Conservation (phyloP, 2,113 vertebrate genomes). For the Myiagra hebetior region DNA sequence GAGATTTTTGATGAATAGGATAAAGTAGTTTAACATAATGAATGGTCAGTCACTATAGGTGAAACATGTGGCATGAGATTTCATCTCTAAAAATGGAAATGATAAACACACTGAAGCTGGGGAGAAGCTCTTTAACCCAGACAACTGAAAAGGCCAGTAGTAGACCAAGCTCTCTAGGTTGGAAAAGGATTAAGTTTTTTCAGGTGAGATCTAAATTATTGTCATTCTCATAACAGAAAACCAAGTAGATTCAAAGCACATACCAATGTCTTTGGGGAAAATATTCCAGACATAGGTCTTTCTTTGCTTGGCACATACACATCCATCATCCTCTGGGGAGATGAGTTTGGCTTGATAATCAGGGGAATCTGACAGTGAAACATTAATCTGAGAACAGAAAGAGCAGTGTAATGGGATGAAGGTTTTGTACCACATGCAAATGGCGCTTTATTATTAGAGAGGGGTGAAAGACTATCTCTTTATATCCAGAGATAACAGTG, state of each 20-base stretch:
- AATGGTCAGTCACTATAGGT: not conserved
- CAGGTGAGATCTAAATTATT: not conserved
- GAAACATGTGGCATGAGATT: not conserved
- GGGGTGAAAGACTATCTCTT: not conserved
- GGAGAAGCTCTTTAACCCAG: not conserved
- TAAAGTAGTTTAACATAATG: not conserved
- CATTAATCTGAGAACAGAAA: slow-evolving; percentile 26
- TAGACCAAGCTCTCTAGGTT: not conserved
- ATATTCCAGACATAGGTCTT: slow-evolving; percentile 54
- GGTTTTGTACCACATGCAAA: not conserved
- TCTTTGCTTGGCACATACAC: slow-evolving; percentile 40
- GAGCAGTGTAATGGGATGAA: not conserved
- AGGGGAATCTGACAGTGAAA: not conserved
- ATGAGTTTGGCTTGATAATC: slow-evolving; percentile 19
- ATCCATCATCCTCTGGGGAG: not conserved
- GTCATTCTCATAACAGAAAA: not conserved
- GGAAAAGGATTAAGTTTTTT: not conserved
- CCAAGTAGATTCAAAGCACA: not conserved
- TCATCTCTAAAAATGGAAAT: not conserved
- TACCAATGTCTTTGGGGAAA: slow-evolving; percentile 26
- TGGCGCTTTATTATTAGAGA: not conserved
- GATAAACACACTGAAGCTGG: not conserved
- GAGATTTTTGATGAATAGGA: not conserved
- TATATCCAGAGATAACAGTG: not conserved
- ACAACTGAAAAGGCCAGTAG: not conserved